Evolutionary conservation across 2,888 invertebrate genomes (phyloP).

Genomic region (Aleiodes leptofemur): DNA sequence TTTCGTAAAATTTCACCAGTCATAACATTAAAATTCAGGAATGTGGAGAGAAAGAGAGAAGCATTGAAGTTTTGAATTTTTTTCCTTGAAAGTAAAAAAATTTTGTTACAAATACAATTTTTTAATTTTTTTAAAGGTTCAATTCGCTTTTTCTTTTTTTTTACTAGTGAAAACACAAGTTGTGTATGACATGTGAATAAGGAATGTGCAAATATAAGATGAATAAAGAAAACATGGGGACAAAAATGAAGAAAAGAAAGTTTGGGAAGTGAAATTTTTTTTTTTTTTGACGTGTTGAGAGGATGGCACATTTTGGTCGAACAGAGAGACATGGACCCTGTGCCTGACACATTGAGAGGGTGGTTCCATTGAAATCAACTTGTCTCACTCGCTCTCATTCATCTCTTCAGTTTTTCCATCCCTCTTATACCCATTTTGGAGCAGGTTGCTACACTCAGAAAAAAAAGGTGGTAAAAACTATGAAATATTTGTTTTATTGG

Average conservation of each 20-base stretch:
- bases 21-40: no score
- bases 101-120: constrained; percentile 8
- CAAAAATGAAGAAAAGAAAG: constrained; percentile 12
- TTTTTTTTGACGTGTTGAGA: constrained; percentile 3
- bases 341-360: constrained; percentile 31
- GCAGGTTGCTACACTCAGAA: neutral
- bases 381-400: constrained; percentile 15
- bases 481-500: no score
- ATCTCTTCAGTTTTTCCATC: neutral
- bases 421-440: neutral
- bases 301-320: constrained; percentile 30
- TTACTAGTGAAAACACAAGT: constrained; percentile 24
- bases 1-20: no score
- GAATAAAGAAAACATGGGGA: no score
- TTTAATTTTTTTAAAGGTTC: neutral
- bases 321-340: constrained; percentile 15
- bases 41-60: no score
- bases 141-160: neutral
- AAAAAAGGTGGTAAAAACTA: no score
- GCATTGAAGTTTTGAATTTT: neutral
- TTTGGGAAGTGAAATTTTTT: constrained; percentile 25
- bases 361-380: constrained; percentile 19
- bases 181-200: constrained; percentile 40
- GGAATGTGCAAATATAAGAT: constrained; percentile 39
- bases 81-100: neutral